Base-by-base conservation (phyloP, 2,797 vertebrate genomes). In the Coranthus polyacanthus region DNA sequence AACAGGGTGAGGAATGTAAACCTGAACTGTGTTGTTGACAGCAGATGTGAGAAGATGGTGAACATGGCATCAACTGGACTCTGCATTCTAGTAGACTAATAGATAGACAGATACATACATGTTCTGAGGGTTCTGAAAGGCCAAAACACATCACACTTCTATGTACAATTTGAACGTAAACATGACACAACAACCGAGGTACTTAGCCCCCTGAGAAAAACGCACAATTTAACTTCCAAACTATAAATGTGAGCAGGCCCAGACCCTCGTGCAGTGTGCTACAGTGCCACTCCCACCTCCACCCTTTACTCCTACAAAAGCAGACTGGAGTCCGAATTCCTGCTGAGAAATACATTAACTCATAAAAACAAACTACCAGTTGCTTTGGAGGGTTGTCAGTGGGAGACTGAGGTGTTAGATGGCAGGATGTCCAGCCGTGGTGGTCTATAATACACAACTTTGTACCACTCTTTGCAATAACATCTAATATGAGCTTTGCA, bases 1-100 rank as follows among this genome's bases (percentile, higher is more conserved):
- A 76, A 73, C 75, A 41, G 47, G 78, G 79, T 84, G 86, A 76
- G 85, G 86, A 91, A 89, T 86, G 79, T 86, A 73, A 87, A 81
- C 81, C 75, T 5, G 38, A 63, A 75, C 74, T 47, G 71, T 17
- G 58, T 29, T 57, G 75, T 64, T 67, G 83, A 78, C 75, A 66
- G 75, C 65, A 69, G 62, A 80, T 36, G 73, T 59, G 62, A 45
- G 20, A 74, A 72, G 58, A 47, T 39, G 12, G 61, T 55, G 47
- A 75, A 51, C 67, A 37, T 44, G 54, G 59, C 69, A 68, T 66
- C 41, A 72, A 49, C 3, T 12, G 22, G 43, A 21, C 56, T 21
- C 69, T 21, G 10, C 3, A 3, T 46, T 41, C 37, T 13, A 62
- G 22, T 32, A 57, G 56, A 50, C 17, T 43, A 53, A 55, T 38